phyloP scores from a whole-genome alignment of 2,888 invertebrate genomes.

The Neocrepidodera transversa region DNA sequence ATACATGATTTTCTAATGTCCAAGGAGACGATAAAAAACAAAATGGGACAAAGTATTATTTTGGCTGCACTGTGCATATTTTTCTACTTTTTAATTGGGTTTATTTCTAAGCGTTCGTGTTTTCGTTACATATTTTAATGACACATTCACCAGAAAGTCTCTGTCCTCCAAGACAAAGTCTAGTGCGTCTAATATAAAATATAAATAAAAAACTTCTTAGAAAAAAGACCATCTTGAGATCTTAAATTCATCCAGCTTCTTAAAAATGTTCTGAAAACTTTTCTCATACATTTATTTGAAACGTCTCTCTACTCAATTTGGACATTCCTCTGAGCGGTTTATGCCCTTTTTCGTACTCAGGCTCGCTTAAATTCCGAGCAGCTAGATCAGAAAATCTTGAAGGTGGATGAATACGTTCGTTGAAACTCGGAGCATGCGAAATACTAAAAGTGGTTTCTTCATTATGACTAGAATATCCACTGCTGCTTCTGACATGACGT shows the following conservation, averaged over 20 bases:
- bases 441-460: constrained; percentile 87
- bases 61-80: no score
- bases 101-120: no score
- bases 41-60: no score
- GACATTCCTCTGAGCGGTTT: constrained; percentile 59
- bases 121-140: no score
- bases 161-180: no score
- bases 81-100: no score
- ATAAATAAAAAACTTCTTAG: no score
- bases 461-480: constrained; percentile 83
- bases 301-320: constrained; percentile 69
- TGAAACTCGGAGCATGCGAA: constrained; percentile 81
- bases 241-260: neutral
- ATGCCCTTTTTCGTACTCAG: constrained; percentile 61
- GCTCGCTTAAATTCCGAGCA: constrained; percentile 59
- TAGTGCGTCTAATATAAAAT: no score
- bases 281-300: constrained; percentile 75
- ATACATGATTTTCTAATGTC: no score
- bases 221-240: neutral
- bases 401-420: constrained; percentile 85
- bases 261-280: neutral
- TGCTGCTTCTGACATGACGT: constrained; percentile 78
- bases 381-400: constrained; percentile 81
- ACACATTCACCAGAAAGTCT: no score
- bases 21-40: no score